Evolutionary conservation across 2,888 invertebrate genomes (phyloP).

Genomic region (Lithophane socia): DNA sequence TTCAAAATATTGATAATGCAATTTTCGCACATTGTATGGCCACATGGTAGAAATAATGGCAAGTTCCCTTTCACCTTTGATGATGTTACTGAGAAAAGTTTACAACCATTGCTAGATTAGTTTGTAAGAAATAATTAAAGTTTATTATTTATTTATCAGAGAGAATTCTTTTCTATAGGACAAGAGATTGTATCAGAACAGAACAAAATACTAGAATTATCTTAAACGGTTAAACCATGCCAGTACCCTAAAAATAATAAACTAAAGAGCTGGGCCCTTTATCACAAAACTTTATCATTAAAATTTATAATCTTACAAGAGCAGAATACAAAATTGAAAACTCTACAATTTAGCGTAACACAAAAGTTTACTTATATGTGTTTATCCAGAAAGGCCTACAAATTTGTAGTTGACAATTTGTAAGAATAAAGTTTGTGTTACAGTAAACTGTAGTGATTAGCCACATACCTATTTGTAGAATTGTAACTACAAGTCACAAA

Average conservation of each 20-base stretch:
- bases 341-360: background rate
- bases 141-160: background rate
- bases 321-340: background rate
- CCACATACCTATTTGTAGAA: background rate
- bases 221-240: background rate
- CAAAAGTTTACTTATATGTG: background rate
- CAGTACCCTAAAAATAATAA: background rate
- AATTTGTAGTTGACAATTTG: background rate
- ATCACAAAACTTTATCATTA: background rate
- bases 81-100: constrained; percentile 67
- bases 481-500: background rate
- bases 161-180: background rate
- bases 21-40: constrained; percentile 92
- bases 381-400: background rate
- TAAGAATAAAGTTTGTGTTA: background rate
- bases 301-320: background rate
- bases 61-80: constrained; percentile 75
- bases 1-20: constrained; percentile 87
- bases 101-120: background rate
- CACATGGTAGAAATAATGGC: constrained; percentile 92
- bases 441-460: background rate
- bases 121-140: background rate
- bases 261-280: background rate
- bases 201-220: background rate
- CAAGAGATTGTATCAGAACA: background rate